Evolutionary conservation across 2,797 vertebrate species (phyloP).

Genomic region (Gymnocypris eckloni): DNA sequence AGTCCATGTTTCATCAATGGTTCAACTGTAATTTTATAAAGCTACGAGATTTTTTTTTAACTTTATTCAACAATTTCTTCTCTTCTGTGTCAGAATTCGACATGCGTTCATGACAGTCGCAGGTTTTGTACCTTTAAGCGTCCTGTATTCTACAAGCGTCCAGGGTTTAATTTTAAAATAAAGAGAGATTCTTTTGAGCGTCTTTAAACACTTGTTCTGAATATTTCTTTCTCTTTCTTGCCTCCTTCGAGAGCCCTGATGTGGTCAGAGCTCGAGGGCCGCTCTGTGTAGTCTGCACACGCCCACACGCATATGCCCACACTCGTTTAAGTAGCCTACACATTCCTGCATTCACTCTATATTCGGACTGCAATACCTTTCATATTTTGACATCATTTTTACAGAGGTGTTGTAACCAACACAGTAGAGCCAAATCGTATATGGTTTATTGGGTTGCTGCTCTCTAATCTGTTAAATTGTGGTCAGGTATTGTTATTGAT

Average conservation of each 20-base stretch:
- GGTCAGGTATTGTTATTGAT: not conserved
- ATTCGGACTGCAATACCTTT: slow-evolving; percentile 27
- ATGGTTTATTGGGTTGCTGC: not conserved
- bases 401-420: not conserved
- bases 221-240: not conserved
- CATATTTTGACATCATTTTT: slow-evolving; percentile 6
- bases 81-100: not conserved
- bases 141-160: not conserved
- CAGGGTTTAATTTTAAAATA: not conserved
- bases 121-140: not conserved
- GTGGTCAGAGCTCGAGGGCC: slow-evolving; percentile 46
- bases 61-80: not conserved
- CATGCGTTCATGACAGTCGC: not conserved
- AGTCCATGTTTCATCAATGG: too few species aligned
- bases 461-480: not conserved
- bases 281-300: slow-evolving; percentile 54
- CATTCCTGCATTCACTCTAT: slow-evolving; percentile 46
- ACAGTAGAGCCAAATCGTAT: not conserved
- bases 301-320: slow-evolving; percentile 51
- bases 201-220: slow-evolving; percentile 27
- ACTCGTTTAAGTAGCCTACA: slow-evolving; percentile 53
- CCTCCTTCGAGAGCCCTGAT: slow-evolving; percentile 42
- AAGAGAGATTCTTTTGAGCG: slow-evolving; percentile 2
- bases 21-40: too few species aligned
- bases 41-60: not conserved